Conservation (phyloP, 2,888 invertebrate genomes). For the Eupithecia insigniata region DNA sequence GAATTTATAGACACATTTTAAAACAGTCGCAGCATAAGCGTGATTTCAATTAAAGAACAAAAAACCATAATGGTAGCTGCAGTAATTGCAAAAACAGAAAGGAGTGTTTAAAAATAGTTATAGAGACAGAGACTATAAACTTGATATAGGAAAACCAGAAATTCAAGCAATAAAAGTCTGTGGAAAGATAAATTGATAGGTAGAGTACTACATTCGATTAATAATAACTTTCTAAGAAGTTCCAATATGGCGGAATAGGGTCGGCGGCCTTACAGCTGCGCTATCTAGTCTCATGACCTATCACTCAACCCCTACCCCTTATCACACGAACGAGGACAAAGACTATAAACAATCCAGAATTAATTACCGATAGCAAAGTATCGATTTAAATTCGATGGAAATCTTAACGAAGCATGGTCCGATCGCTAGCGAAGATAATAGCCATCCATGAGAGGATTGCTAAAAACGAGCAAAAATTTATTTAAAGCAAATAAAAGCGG, state of each 20-base stretch:
- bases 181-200: conserved; percentile 10
- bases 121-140: neutral
- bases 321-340: conserved; percentile 78
- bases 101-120: neutral
- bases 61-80: neutral
- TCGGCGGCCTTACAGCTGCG: conserved; percentile 72
- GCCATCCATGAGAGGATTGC: conserved; percentile 66
- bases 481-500: conserved; percentile 81
- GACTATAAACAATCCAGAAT: conserved; percentile 70
- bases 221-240: conserved; percentile 22
- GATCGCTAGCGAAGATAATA: conserved; percentile 81
- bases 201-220: conserved; percentile 10
- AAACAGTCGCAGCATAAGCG: neutral
- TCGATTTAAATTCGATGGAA: conserved; percentile 75
- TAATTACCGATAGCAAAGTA: conserved; percentile 68
- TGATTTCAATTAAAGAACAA: neutral
- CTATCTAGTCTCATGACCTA: conserved; percentile 76
- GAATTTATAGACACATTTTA: conserved; percentile 18
- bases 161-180: neutral
- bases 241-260: conserved; percentile 49
- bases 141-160: conserved; percentile 5
- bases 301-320: conserved; percentile 73
- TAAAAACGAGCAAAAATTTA: conserved; percentile 80
- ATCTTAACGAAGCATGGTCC: conserved; percentile 75
- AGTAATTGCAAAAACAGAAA: conserved; percentile 7